Evolutionary conservation across 2,888 invertebrate genomes (phyloP).

Genomic region (Candidula unifasciata): DNA sequence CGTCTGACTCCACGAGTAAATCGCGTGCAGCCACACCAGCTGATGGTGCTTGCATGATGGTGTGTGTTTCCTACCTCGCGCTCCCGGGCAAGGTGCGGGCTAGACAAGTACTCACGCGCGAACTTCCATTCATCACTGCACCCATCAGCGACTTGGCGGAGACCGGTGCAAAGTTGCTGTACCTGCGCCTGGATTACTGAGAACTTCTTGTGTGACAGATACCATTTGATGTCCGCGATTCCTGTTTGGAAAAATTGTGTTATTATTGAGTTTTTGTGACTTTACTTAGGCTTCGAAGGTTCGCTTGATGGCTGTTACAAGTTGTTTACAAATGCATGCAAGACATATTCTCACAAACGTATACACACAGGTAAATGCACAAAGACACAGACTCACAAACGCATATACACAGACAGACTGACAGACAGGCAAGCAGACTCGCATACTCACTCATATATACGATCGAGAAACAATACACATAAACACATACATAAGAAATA

Average conservation of each 20-base stretch:
- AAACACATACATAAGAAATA: too few relatives aligned
- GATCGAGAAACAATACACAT: too few relatives aligned
- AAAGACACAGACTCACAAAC: too few relatives aligned
- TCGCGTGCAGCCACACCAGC: neutral
- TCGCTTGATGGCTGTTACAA: too few relatives aligned
- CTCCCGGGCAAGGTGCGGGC: conserved; percentile 3
- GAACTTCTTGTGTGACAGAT: neutral
- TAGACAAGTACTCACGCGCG: conserved; percentile 22
- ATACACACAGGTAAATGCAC: too few relatives aligned
- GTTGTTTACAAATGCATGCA: too few relatives aligned
- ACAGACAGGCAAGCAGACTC: too few relatives aligned
- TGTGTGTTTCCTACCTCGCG: neutral
- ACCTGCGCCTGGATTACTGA: conserved; percentile 16
- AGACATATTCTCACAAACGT: too few relatives aligned
- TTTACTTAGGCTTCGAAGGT: too few relatives aligned
- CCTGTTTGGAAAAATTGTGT: neutral
- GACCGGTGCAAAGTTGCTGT: neutral
- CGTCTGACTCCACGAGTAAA: neutral
- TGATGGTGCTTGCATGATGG: neutral
- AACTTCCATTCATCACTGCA: conserved; percentile 23
- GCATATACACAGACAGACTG: too few relatives aligned
- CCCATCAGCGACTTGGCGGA: neutral
- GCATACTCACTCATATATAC: too few relatives aligned
- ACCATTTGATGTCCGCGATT: neutral
- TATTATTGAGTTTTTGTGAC: too few relatives aligned